Base-by-base conservation (phyloP, 1,140 invertebrate genomes). In the Geopemphigus sp. region DNA sequence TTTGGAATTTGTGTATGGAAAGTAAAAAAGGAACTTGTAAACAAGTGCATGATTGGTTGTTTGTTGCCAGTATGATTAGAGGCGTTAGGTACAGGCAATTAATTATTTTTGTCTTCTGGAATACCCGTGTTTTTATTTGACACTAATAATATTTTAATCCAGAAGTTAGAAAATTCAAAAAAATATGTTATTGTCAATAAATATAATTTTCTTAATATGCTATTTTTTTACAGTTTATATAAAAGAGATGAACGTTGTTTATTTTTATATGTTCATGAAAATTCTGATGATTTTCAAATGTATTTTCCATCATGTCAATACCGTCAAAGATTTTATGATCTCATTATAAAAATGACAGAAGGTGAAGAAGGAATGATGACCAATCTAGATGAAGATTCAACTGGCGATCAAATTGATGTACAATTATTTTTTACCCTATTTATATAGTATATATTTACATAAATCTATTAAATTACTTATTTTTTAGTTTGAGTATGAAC, bases 201-300 rank as follows among this genome's bases (percentile, higher is more conserved):
- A 54, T 70, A 39, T 8, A 39, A 39, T 39, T 39, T 39, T 39
- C 32, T 39, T 39, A 39, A 39, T 80, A 32, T 24, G 26, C 54
- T 72, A 50, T 15, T 82, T 84, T 81, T 83, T 84, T 86, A 57
- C 84, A 93, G 94, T 85, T 87, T 97, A 61, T 99, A 98, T 85
- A 98, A 98, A 86, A 89, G 96, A 73, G 97, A 99, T 86, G 94
- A 97, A 84, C 88, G 97, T 17, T 98, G 96, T 80, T 88, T 99
- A 2, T 99, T 98, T 86, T 88, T 99, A 0, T 99, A 99, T 86
- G 97, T 99, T 29, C 94, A 97, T 85, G 93, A 98, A 85, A 98
- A 98, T 84, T 98, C 96, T 11, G 96, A 98, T 85, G 97, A 98
- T 87, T 99, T 99, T 87, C 97, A 99, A 90, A 97, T 99, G 87